Percentiles rank a stretch among this genome's conserved stretches.
Evolutionary conservation across 2,888 invertebrate species (phyloP).

Genomic region (Odontothrips loti): DNA sequence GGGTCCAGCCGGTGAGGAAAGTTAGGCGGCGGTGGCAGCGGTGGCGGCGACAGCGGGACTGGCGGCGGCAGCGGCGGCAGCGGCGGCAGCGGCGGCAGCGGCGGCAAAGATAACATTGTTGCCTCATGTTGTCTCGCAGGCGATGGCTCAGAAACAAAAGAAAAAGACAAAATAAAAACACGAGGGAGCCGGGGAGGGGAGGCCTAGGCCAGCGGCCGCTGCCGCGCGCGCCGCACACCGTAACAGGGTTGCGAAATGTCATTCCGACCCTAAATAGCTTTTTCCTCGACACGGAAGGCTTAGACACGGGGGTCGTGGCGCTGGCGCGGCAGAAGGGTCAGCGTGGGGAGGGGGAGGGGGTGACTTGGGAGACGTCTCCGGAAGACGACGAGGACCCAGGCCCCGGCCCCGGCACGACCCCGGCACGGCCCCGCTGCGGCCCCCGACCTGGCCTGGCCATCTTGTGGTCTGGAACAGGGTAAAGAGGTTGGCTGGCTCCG

Average conservation of each 20-base stretch:
- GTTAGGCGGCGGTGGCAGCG: neutral
- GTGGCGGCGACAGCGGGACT: neutral
- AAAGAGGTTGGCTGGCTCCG: too few relatives aligned
- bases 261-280: conserved; percentile 26
- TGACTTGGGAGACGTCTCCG: too few relatives aligned
- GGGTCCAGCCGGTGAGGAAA: neutral
- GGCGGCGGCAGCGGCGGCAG: neutral
- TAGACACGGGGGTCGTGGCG: neutral
- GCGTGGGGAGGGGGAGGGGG: neutral
- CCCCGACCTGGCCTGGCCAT: too few relatives aligned
- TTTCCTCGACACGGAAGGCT: conserved; percentile 25
- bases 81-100: neutral
- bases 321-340: neutral
- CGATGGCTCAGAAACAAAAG: conserved; percentile 9
- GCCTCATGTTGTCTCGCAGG: conserved; percentile 19
- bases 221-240: neutral
- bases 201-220: neutral
- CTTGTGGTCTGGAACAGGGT: too few relatives aligned
- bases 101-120: conserved; percentile 25
- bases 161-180: neutral
- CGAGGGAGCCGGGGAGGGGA: neutral
- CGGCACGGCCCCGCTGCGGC: too few relatives aligned
- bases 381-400: too few relatives aligned
- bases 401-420: too few relatives aligned
- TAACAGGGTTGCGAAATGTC: conserved; percentile 24